Evolutionary conservation across 2,113 vertebrate species (phyloP).

Genomic region (Hippocampus zosterae): DNA sequence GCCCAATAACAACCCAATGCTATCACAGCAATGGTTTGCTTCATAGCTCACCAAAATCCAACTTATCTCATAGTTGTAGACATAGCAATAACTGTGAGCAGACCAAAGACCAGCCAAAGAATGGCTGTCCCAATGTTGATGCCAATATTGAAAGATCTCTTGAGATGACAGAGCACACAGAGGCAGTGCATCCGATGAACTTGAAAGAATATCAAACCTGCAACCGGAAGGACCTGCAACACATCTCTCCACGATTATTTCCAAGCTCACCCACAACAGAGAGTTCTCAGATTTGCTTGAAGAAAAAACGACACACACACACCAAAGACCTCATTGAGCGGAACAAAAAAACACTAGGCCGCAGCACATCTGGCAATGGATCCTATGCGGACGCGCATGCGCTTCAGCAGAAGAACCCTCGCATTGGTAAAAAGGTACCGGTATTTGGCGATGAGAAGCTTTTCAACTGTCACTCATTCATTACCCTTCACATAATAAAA

Average conservation of each 20-base stretch:
- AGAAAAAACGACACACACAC: constrained; percentile 33
- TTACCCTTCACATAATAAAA: background rate
- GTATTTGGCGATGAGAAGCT: constrained; percentile 46
- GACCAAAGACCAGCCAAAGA: background rate
- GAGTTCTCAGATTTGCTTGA: background rate
- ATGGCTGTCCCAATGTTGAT: background rate
- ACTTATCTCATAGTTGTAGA: background rate
- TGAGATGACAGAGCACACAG: constrained; percentile 7
- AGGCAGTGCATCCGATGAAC: background rate
- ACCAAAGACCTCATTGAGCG: constrained; percentile 75
- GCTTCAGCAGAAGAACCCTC: constrained; percentile 56
- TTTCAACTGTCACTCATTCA: background rate
- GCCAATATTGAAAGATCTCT: constrained; percentile 2
- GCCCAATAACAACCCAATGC: background rate
- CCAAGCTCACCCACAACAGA: background rate
- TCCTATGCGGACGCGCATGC: constrained; percentile 77
- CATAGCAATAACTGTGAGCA: background rate
- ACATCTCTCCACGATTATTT: background rate
- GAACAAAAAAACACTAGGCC: constrained; percentile 83
- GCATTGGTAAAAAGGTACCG: constrained; percentile 61
- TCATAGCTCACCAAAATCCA: background rate
- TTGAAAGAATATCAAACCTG: constrained; percentile 6
- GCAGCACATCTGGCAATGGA: constrained; percentile 49
- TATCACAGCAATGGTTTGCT: background rate
- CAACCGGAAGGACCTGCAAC: background rate